Evolutionary conservation across 2,797 vertebrate genomes (phyloP), one percentile per base, ranked within the genome.

Genomic region (Tenualosa thibaudeaui): DNA sequence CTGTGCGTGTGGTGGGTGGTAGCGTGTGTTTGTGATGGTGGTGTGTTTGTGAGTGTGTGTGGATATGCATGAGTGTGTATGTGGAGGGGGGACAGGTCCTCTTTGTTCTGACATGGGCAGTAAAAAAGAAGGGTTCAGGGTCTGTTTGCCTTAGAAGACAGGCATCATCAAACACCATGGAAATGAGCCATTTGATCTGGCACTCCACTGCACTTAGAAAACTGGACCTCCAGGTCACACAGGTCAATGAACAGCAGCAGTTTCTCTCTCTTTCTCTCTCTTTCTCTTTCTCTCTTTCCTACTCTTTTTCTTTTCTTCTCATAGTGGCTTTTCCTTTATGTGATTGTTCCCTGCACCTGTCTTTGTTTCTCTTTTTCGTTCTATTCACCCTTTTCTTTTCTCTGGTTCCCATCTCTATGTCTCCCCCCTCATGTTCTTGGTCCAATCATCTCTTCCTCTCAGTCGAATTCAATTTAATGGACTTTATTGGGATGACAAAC

Each of bases 21-120:
- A 13, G 17, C 19, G 53, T 54, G 17, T 54, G 53, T 54, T 17
- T 54, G 62, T 68, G 62, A 31, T 4, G 0, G 62, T 68, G 26
- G 0, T 54, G 62, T 68, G 62, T 68, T 4, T 12, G 62, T 68
- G 26, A 5, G 62, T 68, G 26, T 68, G 62, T 68, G 26, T 31
- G 62, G 24, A 22, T 62, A 22, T 37, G n/a, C 31, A 15, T 65
- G 2, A 26, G 60, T 60, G 58, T 60, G 17, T 60, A 5, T 60
- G 58, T 60, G 15, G 17, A 15, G 3, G 58, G 17, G 15, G 5
- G 58, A 4, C 3, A 1, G 4, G 4, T 58, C 65, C 71, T 26
- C 65, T 85, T 83, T 78, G 68, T 50, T 81, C 71, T 86, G 53
- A 83, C 85, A 51, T 60, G 19, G 75, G 26, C 54, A 86, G 60